A percentile compares a stretch with the other conserved stretches of the same genome.
phyloP scores from a whole-genome alignment of 2,888 invertebrate genomes.

The Nomada fucata region DNA sequence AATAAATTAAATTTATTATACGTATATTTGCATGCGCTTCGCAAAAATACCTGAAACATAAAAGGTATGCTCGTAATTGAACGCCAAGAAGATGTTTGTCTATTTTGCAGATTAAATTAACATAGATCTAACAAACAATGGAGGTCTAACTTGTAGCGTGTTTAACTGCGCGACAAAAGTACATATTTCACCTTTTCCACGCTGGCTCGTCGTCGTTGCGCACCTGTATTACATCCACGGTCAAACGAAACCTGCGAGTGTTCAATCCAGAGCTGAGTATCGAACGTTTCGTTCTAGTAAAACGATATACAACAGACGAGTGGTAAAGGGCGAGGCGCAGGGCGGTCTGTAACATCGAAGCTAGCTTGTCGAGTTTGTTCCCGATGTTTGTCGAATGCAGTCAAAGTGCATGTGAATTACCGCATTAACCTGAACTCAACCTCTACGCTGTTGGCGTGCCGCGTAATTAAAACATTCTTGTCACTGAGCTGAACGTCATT shows the following conservation, averaged over 20 bases:
- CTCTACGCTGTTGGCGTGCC: slow-evolving; percentile 60
- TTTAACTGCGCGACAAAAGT: no score
- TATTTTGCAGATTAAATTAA: slow-evolving; percentile 1
- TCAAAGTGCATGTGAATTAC: slow-evolving; percentile 83
- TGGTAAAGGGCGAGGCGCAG: slow-evolving; percentile 31
- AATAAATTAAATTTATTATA: no score
- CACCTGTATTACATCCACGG: slow-evolving; percentile 16
- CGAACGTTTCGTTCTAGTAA: slow-evolving; percentile 60
- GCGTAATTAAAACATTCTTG: slow-evolving; percentile 80
- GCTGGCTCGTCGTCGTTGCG: background rate
- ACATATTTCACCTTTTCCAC: background rate
- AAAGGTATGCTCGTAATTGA: no score
- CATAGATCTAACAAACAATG: background rate
- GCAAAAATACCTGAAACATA: no score
- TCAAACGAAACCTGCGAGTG: slow-evolving; percentile 32
- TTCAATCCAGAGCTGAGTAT: slow-evolving; percentile 33
- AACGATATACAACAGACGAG: slow-evolving; percentile 60
- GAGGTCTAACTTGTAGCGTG: background rate
- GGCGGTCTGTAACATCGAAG: slow-evolving; percentile 71
- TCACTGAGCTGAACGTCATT: slow-evolving; percentile 65
- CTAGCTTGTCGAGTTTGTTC: slow-evolving; percentile 78
- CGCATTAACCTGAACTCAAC: slow-evolving; percentile 77
- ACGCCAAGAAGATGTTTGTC: no score
- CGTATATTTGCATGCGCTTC: no score
- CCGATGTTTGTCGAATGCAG: slow-evolving; percentile 78